Evolutionary conservation across 2,113 vertebrate genomes (phyloP).

Genomic region (Nothobranchius kuhntae): DNA sequence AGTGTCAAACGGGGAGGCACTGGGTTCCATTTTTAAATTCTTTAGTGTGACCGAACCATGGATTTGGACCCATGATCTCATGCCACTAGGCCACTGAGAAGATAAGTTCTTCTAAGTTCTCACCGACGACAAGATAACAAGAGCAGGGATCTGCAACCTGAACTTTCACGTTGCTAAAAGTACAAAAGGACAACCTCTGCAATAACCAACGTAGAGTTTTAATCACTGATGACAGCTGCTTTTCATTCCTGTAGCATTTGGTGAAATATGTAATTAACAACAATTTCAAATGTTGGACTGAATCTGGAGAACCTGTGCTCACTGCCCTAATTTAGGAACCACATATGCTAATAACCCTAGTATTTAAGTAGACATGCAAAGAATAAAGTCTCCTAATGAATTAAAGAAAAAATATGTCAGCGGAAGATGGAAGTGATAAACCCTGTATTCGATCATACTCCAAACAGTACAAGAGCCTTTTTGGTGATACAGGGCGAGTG

Average conservation of each 20-base stretch:
- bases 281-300: background rate
- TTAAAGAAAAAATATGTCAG: constrained; percentile 21
- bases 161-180: too few relatives aligned
- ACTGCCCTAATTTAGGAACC: background rate
- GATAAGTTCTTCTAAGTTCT: too few relatives aligned
- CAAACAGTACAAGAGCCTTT: constrained; percentile 33
- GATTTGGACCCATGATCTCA: too few relatives aligned
- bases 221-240: background rate
- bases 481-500: constrained; percentile 44
- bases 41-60: too few relatives aligned
- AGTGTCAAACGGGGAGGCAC: too few relatives aligned
- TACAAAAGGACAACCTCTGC: too few relatives aligned
- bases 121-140: too few relatives aligned
- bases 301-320: background rate
- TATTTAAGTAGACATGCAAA: background rate
- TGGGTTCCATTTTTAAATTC: too few relatives aligned
- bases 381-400: constrained; percentile 21
- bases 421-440: constrained; percentile 36
- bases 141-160: too few relatives aligned
- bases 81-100: too few relatives aligned
- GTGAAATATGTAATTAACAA: background rate
- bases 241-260: background rate
- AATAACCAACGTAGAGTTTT: background rate
- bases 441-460: constrained; percentile 41
- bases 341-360: background rate